phyloP scores from a whole-genome alignment of 1,140 invertebrate genomes.

The Leptopilina boulardi region DNA sequence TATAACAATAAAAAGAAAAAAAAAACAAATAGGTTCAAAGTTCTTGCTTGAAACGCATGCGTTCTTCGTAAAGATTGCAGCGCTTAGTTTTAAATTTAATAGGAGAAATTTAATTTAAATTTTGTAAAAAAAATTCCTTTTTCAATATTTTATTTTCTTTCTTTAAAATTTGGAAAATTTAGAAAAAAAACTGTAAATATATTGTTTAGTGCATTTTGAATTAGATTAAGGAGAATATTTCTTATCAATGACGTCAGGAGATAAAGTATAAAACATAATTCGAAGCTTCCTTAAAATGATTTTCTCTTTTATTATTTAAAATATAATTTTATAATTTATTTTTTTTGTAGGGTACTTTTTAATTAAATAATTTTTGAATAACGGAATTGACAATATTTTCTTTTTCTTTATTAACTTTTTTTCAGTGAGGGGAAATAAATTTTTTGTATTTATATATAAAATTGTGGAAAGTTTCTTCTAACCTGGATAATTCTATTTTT shows the following conservation, averaged over 20 bases:
- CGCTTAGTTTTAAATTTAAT: conserved; percentile 3
- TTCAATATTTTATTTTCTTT: background rate
- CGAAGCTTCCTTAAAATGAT: background rate
- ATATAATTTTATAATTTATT: background rate
- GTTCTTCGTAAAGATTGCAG: background rate
- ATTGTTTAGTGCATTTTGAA: background rate
- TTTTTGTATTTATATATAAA: background rate
- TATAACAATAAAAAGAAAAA: background rate
- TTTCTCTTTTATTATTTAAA: background rate
- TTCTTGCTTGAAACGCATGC: background rate
- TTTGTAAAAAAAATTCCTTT: too few species aligned
- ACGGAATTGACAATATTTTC: background rate
- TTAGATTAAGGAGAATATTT: background rate
- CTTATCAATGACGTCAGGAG: conserved; percentile 6
- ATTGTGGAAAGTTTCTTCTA: background rate
- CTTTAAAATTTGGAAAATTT: background rate
- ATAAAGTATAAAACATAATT: conserved; percentile 1
- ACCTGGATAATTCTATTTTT: conserved; percentile 11
- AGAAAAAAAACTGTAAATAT: background rate
- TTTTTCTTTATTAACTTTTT: background rate
- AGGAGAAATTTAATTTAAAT: background rate
- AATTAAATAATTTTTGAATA: background rate
- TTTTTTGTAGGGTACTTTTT: background rate
- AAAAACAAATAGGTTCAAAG: background rate
- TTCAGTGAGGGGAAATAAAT: background rate